phyloP scores from a whole-genome alignment of 2,113 vertebrate species.

The Atlantisia rogersi region DNA sequence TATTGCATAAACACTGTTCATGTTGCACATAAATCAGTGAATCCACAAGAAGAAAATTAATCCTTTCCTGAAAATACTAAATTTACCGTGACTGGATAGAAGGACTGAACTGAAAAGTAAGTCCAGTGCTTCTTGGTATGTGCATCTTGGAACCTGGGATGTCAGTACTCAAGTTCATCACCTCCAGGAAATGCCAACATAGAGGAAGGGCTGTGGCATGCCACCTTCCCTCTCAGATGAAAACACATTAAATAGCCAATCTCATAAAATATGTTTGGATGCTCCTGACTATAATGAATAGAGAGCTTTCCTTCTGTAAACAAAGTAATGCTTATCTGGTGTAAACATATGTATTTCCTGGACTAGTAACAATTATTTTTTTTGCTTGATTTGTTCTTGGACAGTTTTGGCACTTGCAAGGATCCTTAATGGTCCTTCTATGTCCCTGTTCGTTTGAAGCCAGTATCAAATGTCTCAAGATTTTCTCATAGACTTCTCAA shows the following conservation, averaged over 20 bases:
- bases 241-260: background rate
- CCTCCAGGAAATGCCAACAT: background rate
- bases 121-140: background rate
- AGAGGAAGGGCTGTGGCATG: background rate
- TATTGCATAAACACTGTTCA: background rate
- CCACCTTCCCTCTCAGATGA: background rate
- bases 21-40: background rate
- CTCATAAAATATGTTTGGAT: background rate
- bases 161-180: background rate
- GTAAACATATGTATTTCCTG: background rate
- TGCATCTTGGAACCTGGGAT: background rate
- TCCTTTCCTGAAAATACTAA: background rate
- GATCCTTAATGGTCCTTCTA: background rate
- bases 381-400: background rate
- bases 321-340: background rate
- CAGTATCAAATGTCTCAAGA: background rate
- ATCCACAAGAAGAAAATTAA: background rate
- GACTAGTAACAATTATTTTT: background rate
- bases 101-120: background rate
- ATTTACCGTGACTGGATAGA: background rate
- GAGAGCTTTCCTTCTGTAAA: background rate
- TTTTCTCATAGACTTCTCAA: background rate
- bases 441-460: background rate
- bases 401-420: background rate
- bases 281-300: background rate